Evolutionary conservation across 2,797 vertebrate species (phyloP), one percentile per base, ranked within the genome.

Genomic region (Stomatorhinus walkeri): DNA sequence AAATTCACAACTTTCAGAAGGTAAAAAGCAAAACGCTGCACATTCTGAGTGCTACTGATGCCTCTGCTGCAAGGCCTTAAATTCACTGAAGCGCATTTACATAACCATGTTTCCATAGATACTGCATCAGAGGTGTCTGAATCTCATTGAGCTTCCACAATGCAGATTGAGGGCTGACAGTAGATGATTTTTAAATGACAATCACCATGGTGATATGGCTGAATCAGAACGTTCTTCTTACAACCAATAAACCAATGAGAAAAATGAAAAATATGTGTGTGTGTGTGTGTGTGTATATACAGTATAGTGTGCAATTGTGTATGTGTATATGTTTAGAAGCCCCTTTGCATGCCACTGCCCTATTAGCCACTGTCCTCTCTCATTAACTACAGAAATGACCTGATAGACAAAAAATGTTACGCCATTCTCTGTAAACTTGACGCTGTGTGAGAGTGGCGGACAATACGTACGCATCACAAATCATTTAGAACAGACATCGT

Each of bases 51-150:
- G 72, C 36, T 19, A 76, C 36, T 76, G 36, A 79, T 5, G 36
- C 72, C 40, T n/a, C 24, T 51, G n/a, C 40, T 3, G 68, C 46
- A 12, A 84, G 19, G 40, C 4, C 36, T 43, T 76, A 49, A 24
- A 49, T 5, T 24, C 40, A 49, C 40, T 51, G 22, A 84, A 48
- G 24, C 46, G 24, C 46, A 84, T 79, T 79, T 84, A 84, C 46
- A 84, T 84, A 84, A 84, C n/a, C 81, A 84, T 48, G 40, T 51
- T 51, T 84, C 48, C 81, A 84, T 84, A 84, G 81, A 84, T 84
- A 51, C 81, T 84, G 81, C 72, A 43, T 79, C 36, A 43, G 72
- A 79, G 72, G 72, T 16, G 36, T n/a, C 4, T 79, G 40, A 24
- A 84, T 48, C 81, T 28, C 22, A 12, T 19, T 16, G 81, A 84